These are phyloP conservation scores for Drosophila borborema DNA, from an alignment of 2,888 invertebrate species.

Conservation along the genomic window DNA sequence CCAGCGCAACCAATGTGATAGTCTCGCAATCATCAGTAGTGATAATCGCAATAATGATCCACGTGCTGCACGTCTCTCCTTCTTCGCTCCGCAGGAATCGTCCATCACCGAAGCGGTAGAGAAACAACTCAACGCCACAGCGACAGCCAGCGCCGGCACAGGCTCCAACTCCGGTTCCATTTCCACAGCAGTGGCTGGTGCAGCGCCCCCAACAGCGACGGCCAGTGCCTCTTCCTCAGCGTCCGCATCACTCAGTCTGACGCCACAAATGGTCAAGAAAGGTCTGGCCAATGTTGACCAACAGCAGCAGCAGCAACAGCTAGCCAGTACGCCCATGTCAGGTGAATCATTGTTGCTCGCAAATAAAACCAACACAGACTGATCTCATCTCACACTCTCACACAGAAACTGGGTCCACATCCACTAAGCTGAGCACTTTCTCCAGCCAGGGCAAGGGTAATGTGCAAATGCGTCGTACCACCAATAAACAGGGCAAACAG, in stretches of 20 bases:
- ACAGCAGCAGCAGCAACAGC: conserved; percentile 80
- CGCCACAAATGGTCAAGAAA: conserved; percentile 85
- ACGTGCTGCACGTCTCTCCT: conserved; percentile 84
- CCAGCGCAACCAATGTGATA: conserved; percentile 55
- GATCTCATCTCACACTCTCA: conserved; percentile 5
- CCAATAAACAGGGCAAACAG: conserved; percentile 95
- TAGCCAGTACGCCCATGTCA: conserved; percentile 84
- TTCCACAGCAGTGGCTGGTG: conserved; percentile 54
- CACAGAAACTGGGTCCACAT: conserved; percentile 86
- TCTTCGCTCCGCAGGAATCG: conserved; percentile 85
- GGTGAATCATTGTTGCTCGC: conserved; percentile 68
- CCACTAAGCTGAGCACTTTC: conserved; percentile 88
- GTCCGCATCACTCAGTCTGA: conserved; percentile 83
- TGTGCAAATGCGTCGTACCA: conserved; percentile 94
- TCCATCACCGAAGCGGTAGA: conserved; percentile 92
- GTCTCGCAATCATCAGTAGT: conserved; percentile 69
- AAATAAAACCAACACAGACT: conserved; percentile 19
- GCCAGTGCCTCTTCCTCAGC: conserved; percentile 86
- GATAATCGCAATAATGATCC: conserved; percentile 82
- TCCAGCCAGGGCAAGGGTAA: conserved; percentile 87
- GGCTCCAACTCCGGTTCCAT: conserved; percentile 24
- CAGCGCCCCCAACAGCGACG: conserved; percentile 84
- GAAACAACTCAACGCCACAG: conserved; percentile 92
- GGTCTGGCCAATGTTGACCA: conserved; percentile 72
- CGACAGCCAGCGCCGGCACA: conserved; percentile 84